Percentiles rank a stretch among this genome's conserved stretches.
Evolutionary conservation across 2,888 invertebrate genomes (phyloP).

Genomic region (Melieria crassipennis): DNA sequence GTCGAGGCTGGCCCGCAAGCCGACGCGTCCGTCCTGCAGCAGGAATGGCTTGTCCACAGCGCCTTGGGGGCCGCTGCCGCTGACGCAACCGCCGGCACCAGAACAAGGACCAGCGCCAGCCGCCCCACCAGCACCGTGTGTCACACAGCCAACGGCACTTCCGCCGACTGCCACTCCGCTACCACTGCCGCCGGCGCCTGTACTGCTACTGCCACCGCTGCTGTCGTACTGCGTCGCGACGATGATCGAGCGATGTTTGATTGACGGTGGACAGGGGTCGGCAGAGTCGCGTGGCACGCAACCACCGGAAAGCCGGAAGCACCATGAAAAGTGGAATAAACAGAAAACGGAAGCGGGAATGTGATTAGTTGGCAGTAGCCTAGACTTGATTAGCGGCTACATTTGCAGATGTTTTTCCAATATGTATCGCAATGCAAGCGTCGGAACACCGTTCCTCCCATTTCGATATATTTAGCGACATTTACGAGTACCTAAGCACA

Average conservation of each 20-base stretch:
- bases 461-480: no score
- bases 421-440: no score
- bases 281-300: not conserved
- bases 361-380: slow-evolving; percentile 25
- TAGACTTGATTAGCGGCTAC: no score
- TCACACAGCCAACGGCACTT: not conserved
- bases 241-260: not conserved
- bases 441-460: no score
- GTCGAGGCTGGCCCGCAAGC: slow-evolving; percentile 82
- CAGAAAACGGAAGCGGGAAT: slow-evolving; percentile 22
- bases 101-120: not conserved
- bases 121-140: slow-evolving; percentile 5
- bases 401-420: no score
- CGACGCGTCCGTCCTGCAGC: slow-evolving; percentile 83
- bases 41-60: slow-evolving; percentile 84
- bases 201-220: slow-evolving; percentile 9
- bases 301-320: slow-evolving; percentile 7
- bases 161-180: not conserved
- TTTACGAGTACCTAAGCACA: no score
- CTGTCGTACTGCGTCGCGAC: slow-evolving; percentile 12
- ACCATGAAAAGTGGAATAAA: not conserved
- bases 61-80: slow-evolving; percentile 73
- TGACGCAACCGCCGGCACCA: slow-evolving; percentile 41
- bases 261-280: not conserved
- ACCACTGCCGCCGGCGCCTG: slow-evolving; percentile 3